Evolutionary conservation across 2,797 vertebrate genomes (phyloP).

Genomic region (Acipenser transmontanus): DNA sequence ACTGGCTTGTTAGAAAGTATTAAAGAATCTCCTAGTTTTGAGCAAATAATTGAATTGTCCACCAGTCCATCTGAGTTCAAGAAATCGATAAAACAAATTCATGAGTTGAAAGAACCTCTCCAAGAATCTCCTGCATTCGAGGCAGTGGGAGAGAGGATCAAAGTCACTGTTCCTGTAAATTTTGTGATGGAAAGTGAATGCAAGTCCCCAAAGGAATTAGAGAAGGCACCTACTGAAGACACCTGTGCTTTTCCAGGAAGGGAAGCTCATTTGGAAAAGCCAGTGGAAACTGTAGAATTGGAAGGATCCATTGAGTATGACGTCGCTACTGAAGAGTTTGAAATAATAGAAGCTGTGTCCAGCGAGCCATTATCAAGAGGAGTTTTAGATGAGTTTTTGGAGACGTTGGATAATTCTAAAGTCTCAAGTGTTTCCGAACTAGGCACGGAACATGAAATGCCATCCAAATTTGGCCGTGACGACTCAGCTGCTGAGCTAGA

Average conservation of each 20-base stretch:
- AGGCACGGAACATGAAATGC: constrained; percentile 45
- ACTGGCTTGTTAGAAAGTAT: constrained; percentile 40
- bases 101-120: too few species aligned
- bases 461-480: constrained; percentile 28
- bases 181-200: constrained; percentile 55
- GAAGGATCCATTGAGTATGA: constrained; percentile 53
- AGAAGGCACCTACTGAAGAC: constrained; percentile 3
- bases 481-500: constrained; percentile 24
- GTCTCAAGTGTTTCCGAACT: constrained; percentile 51
- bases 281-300: constrained; percentile 43
- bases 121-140: constrained; percentile 56
- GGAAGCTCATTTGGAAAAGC: constrained; percentile 28
- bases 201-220: constrained; percentile 29
- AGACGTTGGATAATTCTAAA: constrained; percentile 58
- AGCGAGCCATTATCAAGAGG: constrained; percentile 29
- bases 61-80: constrained; percentile 30
- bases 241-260: constrained; percentile 1
- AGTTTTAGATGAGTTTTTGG: constrained; percentile 60
- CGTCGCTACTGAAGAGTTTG: constrained; percentile 67
- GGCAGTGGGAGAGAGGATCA: constrained; percentile 51
- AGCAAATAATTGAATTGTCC: background rate
- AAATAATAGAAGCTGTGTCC: constrained; percentile 64
- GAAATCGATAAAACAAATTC: too few species aligned
- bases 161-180: constrained; percentile 36
- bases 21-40: constrained; percentile 42